Evolutionary conservation across 2,113 vertebrate species (phyloP).

Genomic region (Epinephelus moara): DNA sequence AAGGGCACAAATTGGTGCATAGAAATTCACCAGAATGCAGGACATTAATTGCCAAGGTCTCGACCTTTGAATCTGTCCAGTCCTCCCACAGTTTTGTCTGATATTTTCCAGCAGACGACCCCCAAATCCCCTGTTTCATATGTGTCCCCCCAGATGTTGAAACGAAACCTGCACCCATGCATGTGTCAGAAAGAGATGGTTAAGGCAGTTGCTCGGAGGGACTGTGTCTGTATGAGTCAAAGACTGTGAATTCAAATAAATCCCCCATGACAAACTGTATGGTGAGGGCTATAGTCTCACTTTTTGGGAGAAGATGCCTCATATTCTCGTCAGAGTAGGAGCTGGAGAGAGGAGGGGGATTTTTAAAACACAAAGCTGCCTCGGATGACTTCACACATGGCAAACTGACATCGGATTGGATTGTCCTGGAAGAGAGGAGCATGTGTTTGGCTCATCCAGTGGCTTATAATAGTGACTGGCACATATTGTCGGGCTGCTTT

Average conservation of each 20-base stretch:
- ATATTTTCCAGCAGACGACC: no score
- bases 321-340: not conserved
- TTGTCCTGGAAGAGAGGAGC: constrained; percentile 60
- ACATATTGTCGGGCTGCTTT: constrained; percentile 58
- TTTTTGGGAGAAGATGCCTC: not conserved
- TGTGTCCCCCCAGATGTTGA: no score
- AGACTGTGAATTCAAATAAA: not conserved
- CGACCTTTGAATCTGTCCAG: no score
- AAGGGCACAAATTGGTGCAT: no score
- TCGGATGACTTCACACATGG: constrained; percentile 14
- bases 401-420: constrained; percentile 29
- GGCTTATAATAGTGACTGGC: constrained; percentile 63
- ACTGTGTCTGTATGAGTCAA: not conserved
- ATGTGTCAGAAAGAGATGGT: no score
- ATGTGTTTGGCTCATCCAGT: constrained; percentile 51
- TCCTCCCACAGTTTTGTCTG: no score
- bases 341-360: not conserved
- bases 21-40: no score
- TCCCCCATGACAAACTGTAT: not conserved
- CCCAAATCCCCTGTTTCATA: no score
- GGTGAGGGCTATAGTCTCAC: not conserved
- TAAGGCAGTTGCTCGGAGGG: not conserved
- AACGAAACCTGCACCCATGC: no score
- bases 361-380: not conserved
- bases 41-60: no score